Base-by-base conservation (phyloP, 2,888 invertebrate genomes). In the Melikaiella ostensackeni region DNA sequence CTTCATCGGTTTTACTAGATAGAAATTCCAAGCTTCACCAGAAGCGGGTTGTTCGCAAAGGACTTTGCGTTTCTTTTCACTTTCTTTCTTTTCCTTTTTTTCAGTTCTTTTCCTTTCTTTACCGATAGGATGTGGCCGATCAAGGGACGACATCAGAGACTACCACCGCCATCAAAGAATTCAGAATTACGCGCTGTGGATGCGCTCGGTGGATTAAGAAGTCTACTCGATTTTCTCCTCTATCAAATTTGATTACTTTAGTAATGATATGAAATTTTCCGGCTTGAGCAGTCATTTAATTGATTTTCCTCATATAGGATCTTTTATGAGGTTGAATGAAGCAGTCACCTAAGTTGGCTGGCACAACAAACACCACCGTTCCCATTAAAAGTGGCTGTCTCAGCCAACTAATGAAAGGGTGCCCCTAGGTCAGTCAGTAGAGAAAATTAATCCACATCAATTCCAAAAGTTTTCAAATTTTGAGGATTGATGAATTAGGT, bases 81-180 rank as follows among this genome's bases (percentile, higher is more conserved):
- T 75, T 76, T 61, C 24, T 50, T 66, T 24, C 19, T 73, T 62
- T 30, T 55, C 30, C 50, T 38, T 27, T 73, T 33, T 38, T 62
- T 19, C 74, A 74, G 38, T 21, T 62, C 27, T 57, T 63, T 61
- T 63, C 59, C 76, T 80, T 73, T 75, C 74, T 73, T 35, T 63
- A 74, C 64, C 42, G 64, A 74, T 50, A 57, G 24, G 74, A 73
- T 46, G 46, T 70, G 62, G 70, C 62, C 70, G 75, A 78, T 78
- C 63, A 73, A 57, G 50, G 75, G 70, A 78, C 73, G 66, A 70
- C 70, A 70, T 70, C 70, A 70, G 50, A 70, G 46, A 50, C 30
- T 70, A 70, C 30, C 33, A 50, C 21, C 50, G 21, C 33, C 27
- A 33, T 30, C 33, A 55, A 70, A 70, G 70, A 70, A 70, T 70